Evolutionary conservation across 1,140 invertebrate species (phyloP), one percentile per base, ranked within the genome.

Genomic region (Penaeus indicus): DNA sequence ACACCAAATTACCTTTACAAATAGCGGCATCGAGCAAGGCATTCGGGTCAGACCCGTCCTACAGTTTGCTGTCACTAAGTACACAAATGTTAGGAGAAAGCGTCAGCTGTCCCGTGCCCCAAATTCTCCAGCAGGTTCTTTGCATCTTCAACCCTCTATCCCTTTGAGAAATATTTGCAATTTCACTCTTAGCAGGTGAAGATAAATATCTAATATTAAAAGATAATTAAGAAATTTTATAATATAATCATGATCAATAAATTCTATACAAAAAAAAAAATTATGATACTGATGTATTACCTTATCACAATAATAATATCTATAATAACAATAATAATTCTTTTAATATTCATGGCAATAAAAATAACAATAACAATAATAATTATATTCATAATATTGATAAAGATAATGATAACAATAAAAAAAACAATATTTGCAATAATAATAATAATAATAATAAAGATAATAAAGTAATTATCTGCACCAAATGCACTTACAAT

Each of bases 401-500:
- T 47, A 13, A 47, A 3, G 4, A 47, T 47, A 2, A 54, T 13
- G 4, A 54, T 54, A 16, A 47, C 11, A 16, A 54, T 54, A 54
- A 10, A 54, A 54, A 13, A 54, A 54, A 54, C 16, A 13, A 54
- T 13, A 11, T 1, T 54, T 13, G 16, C 10, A 54, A 54, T 54
- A 54, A 54, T 13, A 11, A 13, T 54, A 54, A 54, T 13, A 11
- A 13, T 72, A 82, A 82, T 85, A 81, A 80, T 47, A 84, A 79
- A 64, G 85, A 54, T 18, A 69, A 60, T 80, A 80, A 79, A 89
- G 64, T 62, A 27, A 69, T 42, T 38, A 85, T 89, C 63, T 84
- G 88, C 83, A 89, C 88, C 88, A 89, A 85, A 89, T 89, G 88
- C 88, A 89, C 88, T 89, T 89, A 89, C 84, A 88, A 84, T 84